phyloP scores from a whole-genome alignment of 2,113 vertebrate genomes.

The Nibea albiflora region DNA sequence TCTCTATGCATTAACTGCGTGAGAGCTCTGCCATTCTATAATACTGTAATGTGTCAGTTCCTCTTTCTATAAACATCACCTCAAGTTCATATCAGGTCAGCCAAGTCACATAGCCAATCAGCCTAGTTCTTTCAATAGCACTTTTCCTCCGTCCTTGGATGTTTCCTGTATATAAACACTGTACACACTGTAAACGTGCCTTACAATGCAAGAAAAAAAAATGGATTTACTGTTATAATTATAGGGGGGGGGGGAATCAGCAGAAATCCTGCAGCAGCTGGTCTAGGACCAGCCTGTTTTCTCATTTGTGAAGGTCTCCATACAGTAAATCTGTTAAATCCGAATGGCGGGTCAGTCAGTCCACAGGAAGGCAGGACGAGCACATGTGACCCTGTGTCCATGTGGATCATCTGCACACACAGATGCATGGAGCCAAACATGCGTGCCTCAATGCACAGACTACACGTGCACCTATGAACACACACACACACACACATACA shows the following conservation, averaged over 20 bases:
- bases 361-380: conserved; percentile 32
- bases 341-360: conserved; percentile 25
- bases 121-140: conserved; percentile 28
- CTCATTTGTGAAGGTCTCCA: conserved; percentile 13
- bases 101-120: conserved; percentile 44
- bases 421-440: neutral
- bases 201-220: conserved; percentile 15
- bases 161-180: conserved; percentile 64
- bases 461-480: neutral
- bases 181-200: conserved; percentile 10
- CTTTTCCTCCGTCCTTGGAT: conserved; percentile 52
- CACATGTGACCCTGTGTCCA: conserved; percentile 16
- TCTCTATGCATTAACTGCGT: conserved; percentile 9
- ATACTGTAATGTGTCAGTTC: conserved; percentile 10
- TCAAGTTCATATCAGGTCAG: conserved; percentile 57
- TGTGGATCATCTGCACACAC: conserved; percentile 7
- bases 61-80: conserved; percentile 49
- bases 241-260: conserved; percentile 24
- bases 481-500: conserved; percentile 9
- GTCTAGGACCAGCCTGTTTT: conserved; percentile 32
- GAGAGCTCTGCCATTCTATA: neutral
- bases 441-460: neutral
- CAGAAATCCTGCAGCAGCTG: conserved; percentile 3
- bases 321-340: conserved; percentile 42
- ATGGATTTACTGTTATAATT: conserved; percentile 11